Evolutionary conservation across 2,113 vertebrate genomes (phyloP).

Genomic region (Myxocyprinus asiaticus): DNA sequence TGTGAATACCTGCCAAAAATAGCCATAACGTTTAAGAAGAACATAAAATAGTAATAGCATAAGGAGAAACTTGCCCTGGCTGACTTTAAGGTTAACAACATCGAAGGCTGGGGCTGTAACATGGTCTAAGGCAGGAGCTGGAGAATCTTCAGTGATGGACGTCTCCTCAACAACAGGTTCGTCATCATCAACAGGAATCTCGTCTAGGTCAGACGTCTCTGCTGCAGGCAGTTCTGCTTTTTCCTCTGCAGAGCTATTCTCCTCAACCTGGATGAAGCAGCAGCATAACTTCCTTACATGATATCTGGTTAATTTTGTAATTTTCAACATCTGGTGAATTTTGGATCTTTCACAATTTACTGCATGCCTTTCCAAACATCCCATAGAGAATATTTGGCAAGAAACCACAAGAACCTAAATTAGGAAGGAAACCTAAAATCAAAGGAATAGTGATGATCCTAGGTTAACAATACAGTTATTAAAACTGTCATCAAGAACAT

Average conservation of each 20-base stretch:
- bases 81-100: slow-evolving; percentile 81
- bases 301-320: too few relatives aligned
- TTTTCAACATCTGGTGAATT: too few relatives aligned
- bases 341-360: too few relatives aligned
- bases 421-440: too few relatives aligned
- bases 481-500: too few relatives aligned
- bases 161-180: slow-evolving; percentile 37
- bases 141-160: not conserved
- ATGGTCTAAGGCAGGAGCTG: slow-evolving; percentile 57
- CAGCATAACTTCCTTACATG: too few relatives aligned
- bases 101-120: slow-evolving; percentile 68
- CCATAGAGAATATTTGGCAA: too few relatives aligned
- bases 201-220: slow-evolving; percentile 42
- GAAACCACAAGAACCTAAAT: too few relatives aligned
- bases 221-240: slow-evolving; percentile 41
- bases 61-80: slow-evolving; percentile 75
- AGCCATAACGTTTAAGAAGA: too few relatives aligned
- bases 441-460: too few relatives aligned
- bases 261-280: slow-evolving; percentile 48
- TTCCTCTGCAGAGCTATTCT: slow-evolving; percentile 35
- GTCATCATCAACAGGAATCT: slow-evolving; percentile 21
- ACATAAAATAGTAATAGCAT: not conserved
- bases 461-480: too few relatives aligned
- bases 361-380: too few relatives aligned
- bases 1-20: not conserved